These are phyloP conservation scores for Tribolium castaneum DNA, from an alignment of 1,140 invertebrate species.

Conservation along the genomic window DNA sequence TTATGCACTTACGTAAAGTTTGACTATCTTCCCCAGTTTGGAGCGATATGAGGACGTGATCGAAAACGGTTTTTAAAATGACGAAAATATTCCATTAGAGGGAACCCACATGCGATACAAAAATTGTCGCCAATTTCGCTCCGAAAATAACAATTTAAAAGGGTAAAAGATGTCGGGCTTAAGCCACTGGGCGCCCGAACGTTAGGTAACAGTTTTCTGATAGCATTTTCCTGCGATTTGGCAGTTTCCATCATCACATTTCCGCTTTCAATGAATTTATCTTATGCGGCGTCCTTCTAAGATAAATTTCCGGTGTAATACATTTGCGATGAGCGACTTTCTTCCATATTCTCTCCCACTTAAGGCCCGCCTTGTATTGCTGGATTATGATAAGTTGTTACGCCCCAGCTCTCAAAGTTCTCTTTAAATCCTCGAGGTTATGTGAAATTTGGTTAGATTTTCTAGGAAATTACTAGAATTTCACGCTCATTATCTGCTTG, in stretches of 20 bases:
- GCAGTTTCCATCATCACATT: conserved; percentile 48
- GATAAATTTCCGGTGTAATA: conserved; percentile 45
- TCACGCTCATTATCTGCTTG: conserved; percentile 27
- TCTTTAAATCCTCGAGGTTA: conserved; percentile 38
- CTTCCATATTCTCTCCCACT: conserved; percentile 19
- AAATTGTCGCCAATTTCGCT: background rate
- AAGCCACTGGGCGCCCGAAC: conserved; percentile 5
- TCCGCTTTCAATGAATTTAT: conserved; percentile 48
- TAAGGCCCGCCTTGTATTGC: background rate
- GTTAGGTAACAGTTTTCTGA: conserved; percentile 46
- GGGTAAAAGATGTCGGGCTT: background rate
- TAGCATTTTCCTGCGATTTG: conserved; percentile 47
- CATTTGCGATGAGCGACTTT: conserved; percentile 32
- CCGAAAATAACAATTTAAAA: conserved; percentile 21
- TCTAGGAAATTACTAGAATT: conserved; percentile 26
- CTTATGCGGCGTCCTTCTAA: conserved; percentile 38
- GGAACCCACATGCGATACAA: conserved; percentile 4
- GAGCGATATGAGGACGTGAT: conserved; percentile 2
- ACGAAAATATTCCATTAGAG: conserved; percentile 2
- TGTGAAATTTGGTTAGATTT: conserved; percentile 27
- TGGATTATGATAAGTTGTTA: conserved; percentile 35
- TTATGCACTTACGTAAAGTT: conserved; percentile 24
- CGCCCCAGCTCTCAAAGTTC: conserved; percentile 33
- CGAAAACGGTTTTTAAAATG: conserved; percentile 15
- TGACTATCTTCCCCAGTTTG: background rate